Conservation (phyloP, 2,797 vertebrate species). For the Poeciliopsis infans region DNA sequence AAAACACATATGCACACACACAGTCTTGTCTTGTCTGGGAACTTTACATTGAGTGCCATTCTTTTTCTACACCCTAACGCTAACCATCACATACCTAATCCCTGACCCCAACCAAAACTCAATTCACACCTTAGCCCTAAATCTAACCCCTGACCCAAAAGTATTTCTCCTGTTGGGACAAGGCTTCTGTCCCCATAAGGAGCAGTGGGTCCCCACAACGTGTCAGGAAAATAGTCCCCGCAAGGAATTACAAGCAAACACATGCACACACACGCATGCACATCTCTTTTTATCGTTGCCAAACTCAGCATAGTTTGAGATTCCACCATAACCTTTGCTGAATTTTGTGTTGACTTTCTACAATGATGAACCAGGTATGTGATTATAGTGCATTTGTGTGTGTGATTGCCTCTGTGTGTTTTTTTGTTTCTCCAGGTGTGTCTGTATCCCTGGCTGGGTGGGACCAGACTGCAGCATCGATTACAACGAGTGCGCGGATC, state of each 20-base stretch:
- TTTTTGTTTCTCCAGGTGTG: conserved; percentile 83
- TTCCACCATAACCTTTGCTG: background rate
- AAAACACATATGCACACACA: conserved; percentile 40
- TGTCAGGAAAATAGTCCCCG: too few species aligned
- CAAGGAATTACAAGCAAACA: conserved; percentile 6
- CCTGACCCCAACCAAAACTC: too few species aligned
- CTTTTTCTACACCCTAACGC: too few species aligned
- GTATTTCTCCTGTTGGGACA: too few species aligned
- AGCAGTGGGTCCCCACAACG: too few species aligned
- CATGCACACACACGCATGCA: conserved; percentile 13
- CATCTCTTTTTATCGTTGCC: background rate
- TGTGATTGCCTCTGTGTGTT: conserved; percentile 48
- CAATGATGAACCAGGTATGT: conserved; percentile 13
- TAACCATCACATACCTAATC: too few species aligned
- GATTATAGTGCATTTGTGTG: conserved; percentile 53
- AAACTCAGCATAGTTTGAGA: conserved; percentile 22
- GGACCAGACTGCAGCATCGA: conserved; percentile 89
- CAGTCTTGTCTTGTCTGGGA: background rate
- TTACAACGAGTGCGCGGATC: conserved; percentile 87
- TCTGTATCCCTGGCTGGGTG: conserved; percentile 86
- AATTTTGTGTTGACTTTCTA: conserved; percentile 14
- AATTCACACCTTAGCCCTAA: too few species aligned
- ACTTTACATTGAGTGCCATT: too few species aligned
- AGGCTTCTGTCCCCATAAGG: too few species aligned
- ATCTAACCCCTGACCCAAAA: too few species aligned